phyloP scores from a whole-genome alignment of 2,888 invertebrate genomes.

The Arge pagana region DNA sequence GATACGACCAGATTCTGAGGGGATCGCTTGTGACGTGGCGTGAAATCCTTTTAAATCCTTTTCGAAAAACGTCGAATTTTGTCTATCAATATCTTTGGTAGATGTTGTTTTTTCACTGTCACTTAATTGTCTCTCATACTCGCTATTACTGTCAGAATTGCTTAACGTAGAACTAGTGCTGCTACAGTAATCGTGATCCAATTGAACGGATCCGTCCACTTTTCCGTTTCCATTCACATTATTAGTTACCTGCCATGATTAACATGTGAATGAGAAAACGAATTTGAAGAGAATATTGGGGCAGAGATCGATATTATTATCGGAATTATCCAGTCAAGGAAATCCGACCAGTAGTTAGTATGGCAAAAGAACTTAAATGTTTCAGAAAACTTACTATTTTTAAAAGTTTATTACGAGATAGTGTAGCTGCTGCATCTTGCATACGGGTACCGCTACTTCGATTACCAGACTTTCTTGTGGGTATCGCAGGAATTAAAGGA shows the following conservation, averaged over 20 bases:
- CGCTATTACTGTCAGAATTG: slow-evolving; percentile 37
- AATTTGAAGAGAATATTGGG: too few relatives aligned
- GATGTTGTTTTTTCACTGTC: slow-evolving; percentile 36
- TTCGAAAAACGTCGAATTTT: too few relatives aligned
- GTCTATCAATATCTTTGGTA: slow-evolving; percentile 28
- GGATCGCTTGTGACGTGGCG: too few relatives aligned
- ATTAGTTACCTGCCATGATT: slow-evolving; percentile 32
- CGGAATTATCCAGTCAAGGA: too few relatives aligned
- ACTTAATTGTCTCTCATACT: slow-evolving; percentile 33
- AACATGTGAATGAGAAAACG: slow-evolving; percentile 20
- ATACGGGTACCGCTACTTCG: slow-evolving; percentile 48
- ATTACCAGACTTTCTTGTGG: slow-evolving; percentile 43
- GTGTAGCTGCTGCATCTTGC: slow-evolving; percentile 52
- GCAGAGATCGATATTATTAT: too few relatives aligned
- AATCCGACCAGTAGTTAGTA: too few relatives aligned
- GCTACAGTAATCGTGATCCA: slow-evolving; percentile 67
- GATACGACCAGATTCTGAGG: background rate
- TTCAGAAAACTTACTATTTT: slow-evolving; percentile 51
- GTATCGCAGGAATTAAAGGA: slow-evolving; percentile 60
- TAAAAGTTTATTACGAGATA: slow-evolving; percentile 51
- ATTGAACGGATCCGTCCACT: slow-evolving; percentile 52
- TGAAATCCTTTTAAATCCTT: too few relatives aligned
- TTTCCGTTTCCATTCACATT: slow-evolving; percentile 28
- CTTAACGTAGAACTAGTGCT: slow-evolving; percentile 35
- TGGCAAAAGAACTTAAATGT: too few relatives aligned